A percentile compares a stretch with the other conserved stretches of the same genome.
Conservation (phyloP, 2,888 invertebrate species). For the Biston betularia region DNA sequence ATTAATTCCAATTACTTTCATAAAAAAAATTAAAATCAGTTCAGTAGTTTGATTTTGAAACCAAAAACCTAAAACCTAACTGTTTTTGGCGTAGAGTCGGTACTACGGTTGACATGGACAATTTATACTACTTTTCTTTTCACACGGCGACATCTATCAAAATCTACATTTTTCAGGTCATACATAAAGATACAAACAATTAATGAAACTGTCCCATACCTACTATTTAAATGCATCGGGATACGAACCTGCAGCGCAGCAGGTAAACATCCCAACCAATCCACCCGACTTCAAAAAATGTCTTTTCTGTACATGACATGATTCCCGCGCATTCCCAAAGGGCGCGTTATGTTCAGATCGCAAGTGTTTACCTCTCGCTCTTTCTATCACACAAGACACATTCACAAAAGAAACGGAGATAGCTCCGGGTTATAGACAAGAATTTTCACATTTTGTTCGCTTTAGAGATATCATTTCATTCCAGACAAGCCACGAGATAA, state of each 20-base stretch:
- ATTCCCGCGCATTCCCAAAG: constrained; percentile 2
- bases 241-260: neutral
- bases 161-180: too few relatives aligned
- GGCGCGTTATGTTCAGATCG: constrained; percentile 11
- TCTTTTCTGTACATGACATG: constrained; percentile 6
- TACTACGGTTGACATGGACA: too few relatives aligned
- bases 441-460: neutral
- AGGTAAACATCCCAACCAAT: neutral
- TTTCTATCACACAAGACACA: constrained; percentile 21
- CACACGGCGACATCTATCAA: too few relatives aligned
- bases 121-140: too few relatives aligned
- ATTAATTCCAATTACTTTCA: too few relatives aligned
- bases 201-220: too few relatives aligned
- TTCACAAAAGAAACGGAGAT: constrained; percentile 5
- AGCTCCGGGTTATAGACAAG: neutral
- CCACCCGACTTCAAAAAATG: neutral
- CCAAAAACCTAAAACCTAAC: too few relatives aligned
- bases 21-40: too few relatives aligned
- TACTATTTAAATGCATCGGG: neutral
- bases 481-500: too few relatives aligned
- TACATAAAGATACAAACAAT: too few relatives aligned
- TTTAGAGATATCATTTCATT: neutral
- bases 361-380: constrained; percentile 23
- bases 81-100: too few relatives aligned
- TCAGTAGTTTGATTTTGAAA: too few relatives aligned